Conservation (phyloP, 2,113 vertebrate species). For the Hippocampus barbouri region DNA sequence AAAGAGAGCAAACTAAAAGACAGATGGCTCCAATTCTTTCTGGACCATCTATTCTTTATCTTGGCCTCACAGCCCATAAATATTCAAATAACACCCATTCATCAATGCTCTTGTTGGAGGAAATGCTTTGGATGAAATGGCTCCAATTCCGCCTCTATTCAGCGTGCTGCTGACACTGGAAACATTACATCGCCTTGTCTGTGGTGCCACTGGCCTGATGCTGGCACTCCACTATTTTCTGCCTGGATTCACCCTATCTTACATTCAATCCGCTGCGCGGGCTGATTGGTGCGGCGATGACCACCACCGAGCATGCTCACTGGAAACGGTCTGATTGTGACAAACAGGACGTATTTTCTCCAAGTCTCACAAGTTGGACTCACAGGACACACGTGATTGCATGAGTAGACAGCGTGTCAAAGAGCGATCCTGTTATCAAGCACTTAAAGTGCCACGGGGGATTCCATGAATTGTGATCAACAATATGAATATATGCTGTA, state of each 20-base stretch:
- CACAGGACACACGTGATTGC: constrained; percentile 25
- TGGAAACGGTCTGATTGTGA: constrained; percentile 34
- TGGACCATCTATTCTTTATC: constrained; percentile 81
- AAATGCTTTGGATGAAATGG: constrained; percentile 55
- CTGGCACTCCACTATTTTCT: constrained; percentile 48
- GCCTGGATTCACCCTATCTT: constrained; percentile 61
- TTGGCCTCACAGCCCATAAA: constrained; percentile 67
- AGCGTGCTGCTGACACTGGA: constrained; percentile 28
- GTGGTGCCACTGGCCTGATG: constrained; percentile 33
- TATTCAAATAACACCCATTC: constrained; percentile 71
- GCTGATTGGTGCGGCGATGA: constrained; percentile 64
- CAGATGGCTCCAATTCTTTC: constrained; percentile 79
- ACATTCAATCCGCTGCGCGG: constrained; percentile 67
- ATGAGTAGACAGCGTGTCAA: constrained; percentile 3
- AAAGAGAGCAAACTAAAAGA: constrained; percentile 64
- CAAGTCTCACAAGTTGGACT: constrained; percentile 32
- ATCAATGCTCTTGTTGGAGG: constrained; percentile 55
- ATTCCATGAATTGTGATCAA: constrained; percentile 26
- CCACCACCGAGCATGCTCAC: constrained; percentile 48
- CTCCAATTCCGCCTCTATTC: constrained; percentile 28
- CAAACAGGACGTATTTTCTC: constrained; percentile 10
- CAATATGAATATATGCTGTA: no score
- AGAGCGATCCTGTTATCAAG: constrained; percentile 15
- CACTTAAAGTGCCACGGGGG: constrained; percentile 19
- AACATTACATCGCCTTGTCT: constrained; percentile 42